These are phyloP conservation scores for Chlorodrepanis virens DNA, from an alignment of 2,113 vertebrate species.

Conservation along the genomic window DNA sequence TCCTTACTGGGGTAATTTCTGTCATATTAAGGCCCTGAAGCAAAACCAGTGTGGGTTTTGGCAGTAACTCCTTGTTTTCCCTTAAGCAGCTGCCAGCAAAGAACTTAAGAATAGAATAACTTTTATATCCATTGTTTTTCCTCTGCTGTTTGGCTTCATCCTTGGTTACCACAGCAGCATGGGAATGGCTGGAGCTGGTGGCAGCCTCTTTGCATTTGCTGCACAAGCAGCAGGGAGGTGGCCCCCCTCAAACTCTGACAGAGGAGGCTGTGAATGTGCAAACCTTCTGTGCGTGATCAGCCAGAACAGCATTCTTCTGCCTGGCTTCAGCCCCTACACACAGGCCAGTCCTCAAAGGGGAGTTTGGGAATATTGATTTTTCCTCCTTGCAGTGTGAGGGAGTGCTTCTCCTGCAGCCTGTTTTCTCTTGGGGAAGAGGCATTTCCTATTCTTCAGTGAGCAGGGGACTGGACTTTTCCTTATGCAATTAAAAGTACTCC, in stretches of 20 bases:
- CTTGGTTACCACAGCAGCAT: neutral
- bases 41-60: slow-evolving; percentile 30
- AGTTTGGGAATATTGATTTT: neutral
- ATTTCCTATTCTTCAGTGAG: neutral
- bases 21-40: neutral
- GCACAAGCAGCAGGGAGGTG: neutral
- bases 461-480: neutral
- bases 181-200: neutral
- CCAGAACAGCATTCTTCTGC: neutral
- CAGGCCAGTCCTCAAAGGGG: neutral
- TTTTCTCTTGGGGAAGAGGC: neutral
- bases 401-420: neutral
- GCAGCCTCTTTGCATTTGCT: neutral
- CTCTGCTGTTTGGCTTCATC: neutral
- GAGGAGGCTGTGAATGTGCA: neutral
- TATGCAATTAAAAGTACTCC: neutral
- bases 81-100: slow-evolving; percentile 3
- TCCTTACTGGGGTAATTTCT: neutral
- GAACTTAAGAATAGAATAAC: neutral
- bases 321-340: neutral
- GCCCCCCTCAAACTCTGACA: neutral
- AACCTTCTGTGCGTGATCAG: neutral
- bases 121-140: slow-evolving; percentile 7
- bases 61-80: slow-evolving; percentile 18
- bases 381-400: neutral